These are phyloP conservation scores for Drosophila chauvacae DNA, from an alignment of 1,140 invertebrate species.

Conservation along the genomic window DNA sequence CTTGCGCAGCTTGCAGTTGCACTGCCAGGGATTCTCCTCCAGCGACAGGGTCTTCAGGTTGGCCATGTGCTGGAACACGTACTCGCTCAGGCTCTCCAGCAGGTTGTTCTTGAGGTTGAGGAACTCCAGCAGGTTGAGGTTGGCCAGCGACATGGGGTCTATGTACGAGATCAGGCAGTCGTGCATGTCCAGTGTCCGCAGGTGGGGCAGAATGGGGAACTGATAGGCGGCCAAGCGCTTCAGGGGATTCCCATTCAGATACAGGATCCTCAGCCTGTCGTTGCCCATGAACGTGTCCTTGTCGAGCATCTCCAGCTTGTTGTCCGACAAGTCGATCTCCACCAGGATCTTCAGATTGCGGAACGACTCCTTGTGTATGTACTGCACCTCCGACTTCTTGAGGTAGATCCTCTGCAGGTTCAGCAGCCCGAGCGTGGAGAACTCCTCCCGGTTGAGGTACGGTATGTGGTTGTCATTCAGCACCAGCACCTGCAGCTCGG, in stretches of 20 bases:
- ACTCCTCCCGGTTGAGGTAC: constrained; percentile 91
- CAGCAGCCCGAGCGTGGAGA: constrained; percentile 90
- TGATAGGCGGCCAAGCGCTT: constrained; percentile 87
- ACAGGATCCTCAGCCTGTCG: constrained; percentile 89
- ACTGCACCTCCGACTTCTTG: constrained; percentile 89
- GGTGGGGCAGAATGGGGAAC: constrained; percentile 90
- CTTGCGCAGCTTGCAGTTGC: constrained; percentile 92
- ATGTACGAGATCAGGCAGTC: constrained; percentile 90
- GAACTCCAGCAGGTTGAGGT: constrained; percentile 88
- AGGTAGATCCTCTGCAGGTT: constrained; percentile 94
- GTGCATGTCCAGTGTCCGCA: constrained; percentile 90
- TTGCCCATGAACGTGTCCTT: constrained; percentile 91
- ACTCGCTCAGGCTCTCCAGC: constrained; percentile 88
- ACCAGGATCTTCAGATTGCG: constrained; percentile 93
- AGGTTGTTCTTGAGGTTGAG: constrained; percentile 90
- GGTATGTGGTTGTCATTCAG: constrained; percentile 92
- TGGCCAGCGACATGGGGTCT: constrained; percentile 89
- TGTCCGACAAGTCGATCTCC: constrained; percentile 93
- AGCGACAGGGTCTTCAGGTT: constrained; percentile 91
- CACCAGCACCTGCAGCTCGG: constrained; percentile 94
- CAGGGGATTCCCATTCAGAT: constrained; percentile 90
- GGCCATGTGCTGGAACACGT: constrained; percentile 88
- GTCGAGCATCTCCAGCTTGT: constrained; percentile 88
- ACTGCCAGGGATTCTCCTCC: constrained; percentile 95
- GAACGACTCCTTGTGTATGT: constrained; percentile 93